A percentile compares a stretch with the other conserved stretches of the same genome.
Evolutionary conservation across 1,140 invertebrate species (phyloP).

Genomic region (Drosophila tani): DNA sequence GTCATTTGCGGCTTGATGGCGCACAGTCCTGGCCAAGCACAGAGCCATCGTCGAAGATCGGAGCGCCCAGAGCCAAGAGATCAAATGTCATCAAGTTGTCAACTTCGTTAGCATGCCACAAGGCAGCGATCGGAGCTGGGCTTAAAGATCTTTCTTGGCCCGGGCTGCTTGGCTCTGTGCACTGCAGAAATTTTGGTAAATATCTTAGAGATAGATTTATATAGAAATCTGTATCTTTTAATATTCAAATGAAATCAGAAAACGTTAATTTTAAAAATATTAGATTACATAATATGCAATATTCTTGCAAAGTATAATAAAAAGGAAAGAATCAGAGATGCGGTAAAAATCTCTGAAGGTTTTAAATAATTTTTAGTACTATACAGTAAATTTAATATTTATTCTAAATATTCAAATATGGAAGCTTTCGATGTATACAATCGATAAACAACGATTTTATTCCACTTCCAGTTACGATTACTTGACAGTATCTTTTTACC

Average conservation of each 20-base stretch:
- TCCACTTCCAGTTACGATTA: too few species aligned
- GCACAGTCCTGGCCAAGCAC: constrained; percentile 22
- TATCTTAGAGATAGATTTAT: neutral
- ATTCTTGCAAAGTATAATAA: too few species aligned
- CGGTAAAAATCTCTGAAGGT: neutral
- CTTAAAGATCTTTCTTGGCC: constrained; percentile 59
- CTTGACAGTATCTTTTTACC: too few species aligned
- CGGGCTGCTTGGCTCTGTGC: constrained; percentile 4
- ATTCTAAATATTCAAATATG: too few species aligned
- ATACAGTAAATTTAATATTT: too few species aligned
- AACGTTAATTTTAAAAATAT: too few species aligned
- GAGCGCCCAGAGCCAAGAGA: constrained; percentile 61
- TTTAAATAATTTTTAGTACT: neutral
- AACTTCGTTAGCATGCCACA: constrained; percentile 80
- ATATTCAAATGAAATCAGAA: too few species aligned
- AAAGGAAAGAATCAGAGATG: too few species aligned
- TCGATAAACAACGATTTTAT: too few species aligned
- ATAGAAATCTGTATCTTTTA: too few species aligned
- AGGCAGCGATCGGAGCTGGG: constrained; percentile 51
- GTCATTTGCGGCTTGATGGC: constrained; percentile 73
- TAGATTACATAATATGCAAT: too few species aligned
- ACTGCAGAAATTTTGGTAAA: neutral
- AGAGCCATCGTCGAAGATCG: constrained; percentile 25
- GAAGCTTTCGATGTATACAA: too few species aligned
- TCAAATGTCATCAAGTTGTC: constrained; percentile 84